Evolutionary conservation across 2,797 vertebrate genomes (phyloP), one percentile per base, ranked within the genome.

Genomic region (Sparus aurata): DNA sequence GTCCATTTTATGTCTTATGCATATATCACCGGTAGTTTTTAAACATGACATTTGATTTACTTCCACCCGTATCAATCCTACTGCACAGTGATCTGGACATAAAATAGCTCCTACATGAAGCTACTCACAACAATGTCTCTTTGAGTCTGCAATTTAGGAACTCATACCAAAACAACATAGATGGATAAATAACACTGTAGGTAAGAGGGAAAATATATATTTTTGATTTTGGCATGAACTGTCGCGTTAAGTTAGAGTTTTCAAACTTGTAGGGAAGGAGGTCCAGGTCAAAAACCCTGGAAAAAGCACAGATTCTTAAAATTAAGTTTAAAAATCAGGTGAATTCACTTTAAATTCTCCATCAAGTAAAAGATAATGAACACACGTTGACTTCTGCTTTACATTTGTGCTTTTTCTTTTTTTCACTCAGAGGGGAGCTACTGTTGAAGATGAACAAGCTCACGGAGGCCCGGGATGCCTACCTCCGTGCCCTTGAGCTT

Each of bases 381-480:
- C 20, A 7, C 3, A 0, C 34, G 12, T 46, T 20, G 20, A 55
- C 12, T 8, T n/a, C 34, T 63, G 30, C 20, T 23, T 46, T 43
- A 2, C 38, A 43, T 55, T 12, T 27, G 18, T 53, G 4, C 5
- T 5, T 27, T 34, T 34, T 27, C n/a, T n/a, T 7, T 25, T 1
- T 66, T 70, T n/a, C 58, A 49, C 49, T 71, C 92, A 99, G 98
- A 93, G 98, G 98, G 63, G 98, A 99, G 91, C 91, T 99, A 64
- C 96, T 99, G 76, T 83, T 99, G 80, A 99, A 99, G 95, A 99
- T 99, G 98, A 99, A 99, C 85, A 99, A 99, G 86, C 97, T 97
- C 60, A 94, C 95, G 3, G 97, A 99, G 91, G 98, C 98, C 11
- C 97, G 97, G 30, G 98, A 99, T 52, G 97, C 98, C 46, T 99